These are phyloP conservation scores for Australoheros facetus DNA, from an alignment of 2,797 vertebrate species.

Conservation along the genomic window DNA sequence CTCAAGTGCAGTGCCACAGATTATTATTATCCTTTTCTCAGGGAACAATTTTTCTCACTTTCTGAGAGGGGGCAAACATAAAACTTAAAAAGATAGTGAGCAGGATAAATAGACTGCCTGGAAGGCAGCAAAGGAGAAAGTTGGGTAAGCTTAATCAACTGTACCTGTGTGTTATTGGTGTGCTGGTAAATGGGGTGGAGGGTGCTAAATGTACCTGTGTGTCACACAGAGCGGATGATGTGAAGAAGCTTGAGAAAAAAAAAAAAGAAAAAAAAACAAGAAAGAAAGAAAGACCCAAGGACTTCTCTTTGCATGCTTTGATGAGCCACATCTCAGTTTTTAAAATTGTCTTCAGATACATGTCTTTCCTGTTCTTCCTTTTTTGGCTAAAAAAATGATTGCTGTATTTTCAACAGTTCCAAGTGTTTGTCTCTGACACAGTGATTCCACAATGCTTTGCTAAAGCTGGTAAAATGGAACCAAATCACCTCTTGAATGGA, in stretches of 20 bases:
- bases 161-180: slow-evolving; percentile 50
- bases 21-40: slow-evolving; percentile 83
- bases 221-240: slow-evolving; percentile 42
- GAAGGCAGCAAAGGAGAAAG: slow-evolving; percentile 62
- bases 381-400: background rate
- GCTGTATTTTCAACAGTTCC: slow-evolving; percentile 15
- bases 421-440: slow-evolving; percentile 32
- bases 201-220: slow-evolving; percentile 47
- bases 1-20: slow-evolving; percentile 81
- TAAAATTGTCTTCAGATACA: slow-evolving; percentile 38
- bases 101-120: slow-evolving; percentile 66
- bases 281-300: background rate
- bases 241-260: slow-evolving; percentile 2
- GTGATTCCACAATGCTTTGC: slow-evolving; percentile 93
- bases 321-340: slow-evolving; percentile 23
- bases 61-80: slow-evolving; percentile 54
- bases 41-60: slow-evolving; percentile 73
- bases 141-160: slow-evolving; percentile 61
- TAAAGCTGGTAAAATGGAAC: slow-evolving; percentile 99
- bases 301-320: background rate
- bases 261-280: background rate
- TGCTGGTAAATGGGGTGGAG: slow-evolving; percentile 51
- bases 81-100: slow-evolving; percentile 67
- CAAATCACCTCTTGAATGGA: slow-evolving; percentile 99
- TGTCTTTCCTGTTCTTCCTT: background rate